phyloP scores from a whole-genome alignment of 1,140 invertebrate genomes.

The Dendroctonus valens region DNA sequence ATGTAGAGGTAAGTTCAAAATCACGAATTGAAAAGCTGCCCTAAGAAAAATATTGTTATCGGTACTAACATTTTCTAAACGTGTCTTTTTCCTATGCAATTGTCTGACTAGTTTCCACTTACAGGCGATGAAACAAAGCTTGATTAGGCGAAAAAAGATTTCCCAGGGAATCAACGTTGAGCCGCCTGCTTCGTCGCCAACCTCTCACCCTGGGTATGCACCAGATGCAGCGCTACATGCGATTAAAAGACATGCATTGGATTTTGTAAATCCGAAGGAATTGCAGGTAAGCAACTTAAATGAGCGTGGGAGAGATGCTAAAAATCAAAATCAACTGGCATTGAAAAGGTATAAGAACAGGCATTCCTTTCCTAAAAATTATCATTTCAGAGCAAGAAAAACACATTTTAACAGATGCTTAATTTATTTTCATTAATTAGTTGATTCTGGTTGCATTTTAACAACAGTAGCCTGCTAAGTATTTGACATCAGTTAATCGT shows the following conservation, averaged over 20 bases:
- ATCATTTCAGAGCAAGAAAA: too few species aligned
- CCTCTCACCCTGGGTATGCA: constrained; percentile 62
- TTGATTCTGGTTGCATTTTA: too few species aligned
- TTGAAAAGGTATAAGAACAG: too few species aligned
- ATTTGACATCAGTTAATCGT: too few species aligned
- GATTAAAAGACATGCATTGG: constrained; percentile 88
- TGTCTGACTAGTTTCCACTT: background rate
- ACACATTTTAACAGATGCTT: too few species aligned
- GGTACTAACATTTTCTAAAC: too few species aligned
- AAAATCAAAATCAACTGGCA: too few species aligned
- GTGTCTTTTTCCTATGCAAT: too few species aligned
- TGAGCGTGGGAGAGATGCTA: too few species aligned
- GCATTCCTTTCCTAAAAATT: too few species aligned
- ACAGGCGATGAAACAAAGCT: constrained; percentile 61
- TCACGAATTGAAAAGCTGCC: background rate
- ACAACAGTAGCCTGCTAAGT: too few species aligned
- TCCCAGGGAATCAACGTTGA: constrained; percentile 59
- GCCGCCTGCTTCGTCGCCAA: constrained; percentile 52
- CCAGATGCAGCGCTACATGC: constrained; percentile 91
- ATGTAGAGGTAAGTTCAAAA: constrained; percentile 62
- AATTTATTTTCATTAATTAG: too few species aligned
- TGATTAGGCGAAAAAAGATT: constrained; percentile 66
- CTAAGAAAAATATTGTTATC: background rate
- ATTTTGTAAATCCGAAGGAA: constrained; percentile 87
- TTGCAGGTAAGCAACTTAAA: constrained; percentile 65